A percentile compares a stretch with the other conserved stretches of the same genome.
phyloP scores from a whole-genome alignment of 2,113 vertebrate genomes.

The Lophius piscatorius region DNA sequence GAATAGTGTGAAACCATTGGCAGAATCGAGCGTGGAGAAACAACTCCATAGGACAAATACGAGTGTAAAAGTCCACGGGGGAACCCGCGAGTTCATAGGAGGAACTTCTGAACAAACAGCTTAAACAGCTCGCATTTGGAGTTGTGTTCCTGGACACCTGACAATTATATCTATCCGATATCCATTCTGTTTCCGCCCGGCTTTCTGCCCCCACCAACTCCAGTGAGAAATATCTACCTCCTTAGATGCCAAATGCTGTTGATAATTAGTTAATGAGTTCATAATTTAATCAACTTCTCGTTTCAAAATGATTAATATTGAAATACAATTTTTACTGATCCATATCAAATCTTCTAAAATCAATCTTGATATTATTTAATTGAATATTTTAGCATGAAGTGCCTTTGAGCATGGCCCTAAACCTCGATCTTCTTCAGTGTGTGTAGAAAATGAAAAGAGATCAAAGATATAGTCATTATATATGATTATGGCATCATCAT shows the following conservation, averaged over 20 bases:
- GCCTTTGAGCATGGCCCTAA: not conserved
- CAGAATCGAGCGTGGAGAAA: not conserved
- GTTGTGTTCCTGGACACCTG: not conserved
- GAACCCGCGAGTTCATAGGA: not conserved
- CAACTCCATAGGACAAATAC: not conserved
- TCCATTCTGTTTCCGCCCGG: not conserved
- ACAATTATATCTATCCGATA: not conserved
- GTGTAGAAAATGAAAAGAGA: too few species aligned
- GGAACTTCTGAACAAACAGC: not conserved
- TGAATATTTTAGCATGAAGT: not conserved
- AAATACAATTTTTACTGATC: not conserved
- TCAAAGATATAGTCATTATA: too few species aligned
- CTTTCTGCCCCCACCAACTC: not conserved
- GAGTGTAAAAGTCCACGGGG: not conserved
- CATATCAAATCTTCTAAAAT: too few species aligned
- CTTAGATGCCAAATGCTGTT: not conserved
- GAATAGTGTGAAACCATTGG: not conserved
- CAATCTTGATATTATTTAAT: too few species aligned
- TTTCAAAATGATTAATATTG: not conserved
- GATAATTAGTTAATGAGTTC: not conserved
- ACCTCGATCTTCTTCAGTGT: too few species aligned
- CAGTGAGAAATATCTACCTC: not conserved
- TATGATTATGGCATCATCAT: too few species aligned
- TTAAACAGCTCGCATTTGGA: not conserved
- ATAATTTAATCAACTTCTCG: not conserved